Conservation (phyloP, 1,140 invertebrate genomes). For the Drosophila willistoni region DNA sequence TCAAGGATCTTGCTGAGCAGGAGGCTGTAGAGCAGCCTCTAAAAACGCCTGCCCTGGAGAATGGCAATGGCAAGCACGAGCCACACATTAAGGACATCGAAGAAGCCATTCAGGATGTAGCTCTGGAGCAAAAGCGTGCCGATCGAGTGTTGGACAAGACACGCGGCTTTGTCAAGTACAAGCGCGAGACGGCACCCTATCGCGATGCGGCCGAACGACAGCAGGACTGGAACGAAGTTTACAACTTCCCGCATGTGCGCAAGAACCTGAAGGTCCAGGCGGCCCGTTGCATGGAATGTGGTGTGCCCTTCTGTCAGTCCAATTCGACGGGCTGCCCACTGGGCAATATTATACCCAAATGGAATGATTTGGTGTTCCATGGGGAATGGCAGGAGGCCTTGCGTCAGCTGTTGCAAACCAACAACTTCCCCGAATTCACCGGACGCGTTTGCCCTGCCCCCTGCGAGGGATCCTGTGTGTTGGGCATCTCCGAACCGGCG, state of each 20-base stretch:
- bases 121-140: conserved; percentile 90
- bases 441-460: conserved; percentile 99
- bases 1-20: conserved; percentile 90
- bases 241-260: conserved; percentile 93
- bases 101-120: conserved; percentile 90
- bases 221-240: conserved; percentile 99
- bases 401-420: conserved; percentile 97
- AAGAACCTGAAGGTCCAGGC: conserved; percentile 96
- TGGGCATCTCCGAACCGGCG: conserved; percentile 97
- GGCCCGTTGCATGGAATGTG: conserved; percentile 99
- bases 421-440: conserved; percentile 99
- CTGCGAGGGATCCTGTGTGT: conserved; percentile 98
- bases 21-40: conserved; percentile 83
- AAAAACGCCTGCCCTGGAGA: conserved; percentile 82
- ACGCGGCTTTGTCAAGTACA: conserved; percentile 98
- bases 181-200: conserved; percentile 93
- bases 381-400: conserved; percentile 99
- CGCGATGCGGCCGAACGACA: conserved; percentile 91
- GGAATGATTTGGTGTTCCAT: conserved; percentile 98
- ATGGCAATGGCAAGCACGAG: conserved; percentile 83
- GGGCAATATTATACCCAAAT: conserved; percentile 99
- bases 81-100: conserved; percentile 92
- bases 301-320: conserved; percentile 99
- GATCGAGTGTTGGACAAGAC: conserved; percentile 95
- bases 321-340: conserved; percentile 96